Percentiles rank a stretch among this genome's conserved stretches.
Conservation (phyloP, 2,113 vertebrate species). For the Lethenteron reissneri region DNA sequence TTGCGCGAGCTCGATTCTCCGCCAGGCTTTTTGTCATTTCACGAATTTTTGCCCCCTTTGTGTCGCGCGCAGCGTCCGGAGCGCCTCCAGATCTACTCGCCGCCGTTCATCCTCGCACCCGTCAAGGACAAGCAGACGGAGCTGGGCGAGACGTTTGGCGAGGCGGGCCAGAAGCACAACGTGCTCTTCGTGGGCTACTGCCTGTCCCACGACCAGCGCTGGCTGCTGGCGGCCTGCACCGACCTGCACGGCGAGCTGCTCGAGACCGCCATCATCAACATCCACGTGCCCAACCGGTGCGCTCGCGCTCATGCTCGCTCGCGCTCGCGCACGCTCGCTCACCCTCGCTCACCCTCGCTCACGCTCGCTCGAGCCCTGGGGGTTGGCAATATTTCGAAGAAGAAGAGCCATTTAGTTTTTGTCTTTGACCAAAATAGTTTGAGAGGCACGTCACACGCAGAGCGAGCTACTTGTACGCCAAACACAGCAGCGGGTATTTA, state of each 20-base stretch:
- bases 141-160: conserved; percentile 55
- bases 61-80: conserved; percentile 40
- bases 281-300: conserved; percentile 78
- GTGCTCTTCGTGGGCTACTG: conserved; percentile 89
- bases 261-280: conserved; percentile 76
- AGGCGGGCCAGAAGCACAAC: conserved; percentile 58
- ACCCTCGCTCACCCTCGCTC: too few species aligned
- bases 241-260: conserved; percentile 79
- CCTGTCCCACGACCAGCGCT: conserved; percentile 85
- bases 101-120: conserved; percentile 65
- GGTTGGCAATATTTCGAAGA: too few species aligned
- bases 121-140: conserved; percentile 67
- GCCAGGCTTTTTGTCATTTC: too few species aligned
- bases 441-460: too few species aligned
- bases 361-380: too few species aligned
- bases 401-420: too few species aligned
- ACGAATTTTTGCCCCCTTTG: not conserved
- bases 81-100: conserved; percentile 60
- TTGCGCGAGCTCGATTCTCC: too few species aligned
- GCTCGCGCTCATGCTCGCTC: not conserved
- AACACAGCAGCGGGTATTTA: too few species aligned
- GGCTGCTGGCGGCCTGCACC: conserved; percentile 84
- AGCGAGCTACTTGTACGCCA: too few species aligned
- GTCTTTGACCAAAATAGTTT: too few species aligned
- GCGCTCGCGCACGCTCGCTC: not conserved